These are phyloP conservation scores for Aphidius colemani DNA, from an alignment of 2,888 invertebrate genomes.

Conservation along the genomic window DNA sequence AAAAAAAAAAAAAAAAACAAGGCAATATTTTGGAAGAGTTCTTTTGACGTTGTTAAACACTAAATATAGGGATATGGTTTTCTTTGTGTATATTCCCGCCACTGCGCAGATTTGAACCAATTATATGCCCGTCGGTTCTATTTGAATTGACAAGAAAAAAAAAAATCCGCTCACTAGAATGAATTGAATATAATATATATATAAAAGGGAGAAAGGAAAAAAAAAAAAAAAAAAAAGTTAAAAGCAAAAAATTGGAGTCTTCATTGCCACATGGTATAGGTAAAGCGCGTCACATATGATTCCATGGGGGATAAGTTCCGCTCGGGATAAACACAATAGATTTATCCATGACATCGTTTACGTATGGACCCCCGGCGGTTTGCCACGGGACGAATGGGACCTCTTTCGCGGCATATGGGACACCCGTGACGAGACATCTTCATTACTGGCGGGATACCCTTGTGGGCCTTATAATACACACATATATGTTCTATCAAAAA, in stretches of 20 bases:
- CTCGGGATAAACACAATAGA: slow-evolving; percentile 29
- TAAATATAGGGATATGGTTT: slow-evolving; percentile 3
- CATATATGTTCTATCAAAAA: neutral
- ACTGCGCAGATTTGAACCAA: slow-evolving; percentile 35
- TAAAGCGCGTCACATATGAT: slow-evolving; percentile 31
- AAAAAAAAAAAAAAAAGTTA: neutral
- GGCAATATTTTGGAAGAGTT: neutral
- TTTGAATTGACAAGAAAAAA: slow-evolving; percentile 9
- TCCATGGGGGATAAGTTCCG: slow-evolving; percentile 45
- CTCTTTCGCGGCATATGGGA: slow-evolving; percentile 37
- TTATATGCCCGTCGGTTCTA: slow-evolving; percentile 32
- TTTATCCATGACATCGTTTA: slow-evolving; percentile 53
- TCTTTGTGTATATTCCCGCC: neutral
- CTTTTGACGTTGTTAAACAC: neutral
- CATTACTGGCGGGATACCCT: slow-evolving; percentile 41
- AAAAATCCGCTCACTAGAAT: neutral
- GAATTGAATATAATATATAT: neutral
- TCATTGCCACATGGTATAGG: slow-evolving; percentile 22
- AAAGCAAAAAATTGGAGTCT: slow-evolving; percentile 7
- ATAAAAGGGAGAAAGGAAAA: slow-evolving; percentile 3
- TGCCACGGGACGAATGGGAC: slow-evolving; percentile 41
- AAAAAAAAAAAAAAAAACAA: neutral
- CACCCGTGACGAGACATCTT: slow-evolving; percentile 56
- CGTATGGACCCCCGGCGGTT: slow-evolving; percentile 50
- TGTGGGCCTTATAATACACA: neutral